phyloP scores from a whole-genome alignment of 2,797 vertebrate species.

The Eulemur mongoz region DNA sequence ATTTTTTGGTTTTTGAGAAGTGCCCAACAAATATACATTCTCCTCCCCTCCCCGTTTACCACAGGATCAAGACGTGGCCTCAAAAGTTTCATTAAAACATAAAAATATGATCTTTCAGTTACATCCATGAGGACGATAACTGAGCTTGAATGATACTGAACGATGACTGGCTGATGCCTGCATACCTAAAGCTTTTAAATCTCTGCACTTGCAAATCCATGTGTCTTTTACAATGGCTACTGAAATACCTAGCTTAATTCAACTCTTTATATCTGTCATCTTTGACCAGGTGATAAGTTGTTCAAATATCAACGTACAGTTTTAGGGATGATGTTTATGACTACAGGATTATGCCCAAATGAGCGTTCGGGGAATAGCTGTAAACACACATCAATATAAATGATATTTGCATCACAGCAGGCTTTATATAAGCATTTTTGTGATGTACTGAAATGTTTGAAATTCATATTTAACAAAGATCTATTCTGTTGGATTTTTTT shows the following conservation, averaged over 20 bases:
- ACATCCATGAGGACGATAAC: not conserved
- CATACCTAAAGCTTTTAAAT: not conserved
- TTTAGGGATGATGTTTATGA: not conserved
- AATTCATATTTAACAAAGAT: constrained; percentile 3
- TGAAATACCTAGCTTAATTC: not conserved
- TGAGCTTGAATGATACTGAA: not conserved
- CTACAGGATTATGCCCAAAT: not conserved
- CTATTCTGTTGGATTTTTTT: not conserved
- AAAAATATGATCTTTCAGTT: not conserved
- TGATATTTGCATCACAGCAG: not conserved
- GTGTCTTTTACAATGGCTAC: not conserved
- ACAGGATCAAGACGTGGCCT: not conserved
- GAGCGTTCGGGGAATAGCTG: not conserved
- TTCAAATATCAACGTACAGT: not conserved
- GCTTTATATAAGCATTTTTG: not conserved
- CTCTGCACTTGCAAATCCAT: not conserved
- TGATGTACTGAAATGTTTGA: not conserved
- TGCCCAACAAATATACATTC: not conserved
- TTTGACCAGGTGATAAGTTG: not conserved
- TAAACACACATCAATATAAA: not conserved
- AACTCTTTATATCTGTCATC: not conserved
- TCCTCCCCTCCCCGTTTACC: not conserved
- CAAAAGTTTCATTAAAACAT: not conserved
- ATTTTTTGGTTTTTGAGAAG: constrained; percentile 6
- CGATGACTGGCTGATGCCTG: not conserved